These are phyloP conservation scores for Sebastes miniatus DNA, from an alignment of 2,797 vertebrate genomes.

Conservation along the genomic window DNA sequence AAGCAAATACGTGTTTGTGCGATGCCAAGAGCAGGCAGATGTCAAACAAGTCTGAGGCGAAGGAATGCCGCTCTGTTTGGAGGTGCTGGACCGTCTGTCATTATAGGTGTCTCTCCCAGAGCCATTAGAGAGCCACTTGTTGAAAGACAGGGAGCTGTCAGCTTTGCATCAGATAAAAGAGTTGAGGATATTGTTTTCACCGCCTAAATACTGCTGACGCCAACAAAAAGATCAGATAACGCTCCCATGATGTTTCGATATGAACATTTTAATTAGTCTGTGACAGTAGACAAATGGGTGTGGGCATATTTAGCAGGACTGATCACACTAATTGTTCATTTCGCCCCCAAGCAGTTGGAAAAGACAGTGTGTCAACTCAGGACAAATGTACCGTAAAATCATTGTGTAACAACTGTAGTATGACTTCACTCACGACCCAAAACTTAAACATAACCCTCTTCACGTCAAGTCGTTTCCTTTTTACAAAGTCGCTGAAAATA, in stretches of 20 bases:
- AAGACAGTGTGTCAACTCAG: slow-evolving; percentile 40
- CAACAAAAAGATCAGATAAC: slow-evolving; percentile 58
- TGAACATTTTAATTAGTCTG: slow-evolving; percentile 31
- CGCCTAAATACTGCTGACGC: slow-evolving; percentile 57
- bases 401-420: slow-evolving; percentile 41
- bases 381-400: slow-evolving; percentile 39
- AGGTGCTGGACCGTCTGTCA: slow-evolving; percentile 71
- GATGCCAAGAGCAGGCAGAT: slow-evolving; percentile 64
- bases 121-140: slow-evolving; percentile 72
- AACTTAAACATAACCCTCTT: slow-evolving; percentile 45
- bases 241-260: slow-evolving; percentile 29
- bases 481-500: slow-evolving; percentile 46
- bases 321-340: slow-evolving; percentile 16
- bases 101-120: slow-evolving; percentile 56
- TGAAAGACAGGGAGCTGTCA: slow-evolving; percentile 75
- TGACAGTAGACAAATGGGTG: slow-evolving; percentile 15
- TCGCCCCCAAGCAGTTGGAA: slow-evolving; percentile 25
- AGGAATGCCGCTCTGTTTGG: slow-evolving; percentile 75
- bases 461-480: slow-evolving; percentile 47
- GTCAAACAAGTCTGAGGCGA: slow-evolving; percentile 76
- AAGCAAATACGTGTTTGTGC: slow-evolving; percentile 64
- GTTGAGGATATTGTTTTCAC: slow-evolving; percentile 62
- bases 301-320: neutral
- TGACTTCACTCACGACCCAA: slow-evolving; percentile 52
- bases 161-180: slow-evolving; percentile 65